These are phyloP conservation scores for Latrodectus hesperus DNA, from an alignment of 2,888 invertebrate species.

Conservation along the genomic window DNA sequence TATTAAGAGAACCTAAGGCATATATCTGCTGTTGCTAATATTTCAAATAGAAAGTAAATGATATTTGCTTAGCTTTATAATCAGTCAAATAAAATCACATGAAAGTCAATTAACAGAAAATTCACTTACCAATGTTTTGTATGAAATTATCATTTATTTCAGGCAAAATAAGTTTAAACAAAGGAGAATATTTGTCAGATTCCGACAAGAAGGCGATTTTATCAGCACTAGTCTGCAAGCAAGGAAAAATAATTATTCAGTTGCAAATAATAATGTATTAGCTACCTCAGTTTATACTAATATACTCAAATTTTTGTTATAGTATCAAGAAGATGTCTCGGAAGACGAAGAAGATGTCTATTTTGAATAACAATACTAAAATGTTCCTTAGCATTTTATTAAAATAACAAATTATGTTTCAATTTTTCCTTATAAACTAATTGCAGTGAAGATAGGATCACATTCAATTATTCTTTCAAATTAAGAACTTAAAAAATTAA, in stretches of 20 bases:
- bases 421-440: no score
- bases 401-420: no score
- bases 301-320: background rate
- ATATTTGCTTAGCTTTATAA: background rate
- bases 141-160: conserved; percentile 67
- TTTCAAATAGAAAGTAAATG: no score
- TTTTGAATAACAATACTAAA: no score
- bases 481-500: no score
- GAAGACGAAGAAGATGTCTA: background rate
- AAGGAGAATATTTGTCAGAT: conserved; percentile 81
- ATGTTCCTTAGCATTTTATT: no score
- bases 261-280: background rate
- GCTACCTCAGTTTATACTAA: background rate
- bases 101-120: background rate
- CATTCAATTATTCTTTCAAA: no score
- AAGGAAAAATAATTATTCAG: background rate
- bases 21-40: no score
- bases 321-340: background rate
- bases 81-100: background rate
- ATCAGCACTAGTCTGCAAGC: conserved; percentile 25
- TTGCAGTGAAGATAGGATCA: no score
- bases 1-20: no score
- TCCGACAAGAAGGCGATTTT: conserved; percentile 32
- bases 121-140: conserved; percentile 58
- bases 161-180: conserved; percentile 82